phyloP scores from a whole-genome alignment of 2,888 invertebrate species.

The Limenitis camilla region DNA sequence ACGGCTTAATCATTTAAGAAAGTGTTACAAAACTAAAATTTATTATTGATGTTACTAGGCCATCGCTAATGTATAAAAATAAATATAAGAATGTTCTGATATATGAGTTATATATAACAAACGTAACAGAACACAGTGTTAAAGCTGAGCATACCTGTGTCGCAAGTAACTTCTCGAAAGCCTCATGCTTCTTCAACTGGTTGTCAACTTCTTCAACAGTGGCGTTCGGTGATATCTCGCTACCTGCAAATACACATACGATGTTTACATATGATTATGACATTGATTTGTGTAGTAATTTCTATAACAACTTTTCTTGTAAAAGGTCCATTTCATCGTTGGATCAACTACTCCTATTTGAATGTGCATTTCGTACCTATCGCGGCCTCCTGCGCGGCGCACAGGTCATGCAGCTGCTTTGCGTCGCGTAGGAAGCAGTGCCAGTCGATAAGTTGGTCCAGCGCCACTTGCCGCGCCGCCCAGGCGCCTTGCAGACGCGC shows the following conservation, averaged over 20 bases:
- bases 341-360: too few relatives aligned
- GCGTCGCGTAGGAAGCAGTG: constrained; percentile 96
- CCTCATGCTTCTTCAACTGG: constrained; percentile 93
- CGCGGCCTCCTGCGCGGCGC: constrained; percentile 89
- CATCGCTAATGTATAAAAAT: not conserved
- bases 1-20: not conserved
- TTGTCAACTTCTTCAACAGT: constrained; percentile 91
- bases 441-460: constrained; percentile 93
- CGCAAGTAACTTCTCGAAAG: constrained; percentile 91
- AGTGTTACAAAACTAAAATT: not conserved
- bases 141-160: constrained; percentile 65
- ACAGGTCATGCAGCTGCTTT: constrained; percentile 91
- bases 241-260: constrained; percentile 48
- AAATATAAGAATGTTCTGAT: not conserved
- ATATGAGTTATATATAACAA: too few relatives aligned
- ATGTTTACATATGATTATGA: not conserved
- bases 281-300: too few relatives aligned
- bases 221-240: constrained; percentile 81
- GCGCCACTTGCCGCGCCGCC: constrained; percentile 90
- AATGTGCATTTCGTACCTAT: too few relatives aligned
- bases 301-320: too few relatives aligned
- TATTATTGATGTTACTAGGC: not conserved
- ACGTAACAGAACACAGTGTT: not conserved
- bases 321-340: too few relatives aligned
- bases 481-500: constrained; percentile 87